Evolutionary conservation across 2,797 vertebrate species (phyloP).

Genomic region (Aeoliscus strigatus): DNA sequence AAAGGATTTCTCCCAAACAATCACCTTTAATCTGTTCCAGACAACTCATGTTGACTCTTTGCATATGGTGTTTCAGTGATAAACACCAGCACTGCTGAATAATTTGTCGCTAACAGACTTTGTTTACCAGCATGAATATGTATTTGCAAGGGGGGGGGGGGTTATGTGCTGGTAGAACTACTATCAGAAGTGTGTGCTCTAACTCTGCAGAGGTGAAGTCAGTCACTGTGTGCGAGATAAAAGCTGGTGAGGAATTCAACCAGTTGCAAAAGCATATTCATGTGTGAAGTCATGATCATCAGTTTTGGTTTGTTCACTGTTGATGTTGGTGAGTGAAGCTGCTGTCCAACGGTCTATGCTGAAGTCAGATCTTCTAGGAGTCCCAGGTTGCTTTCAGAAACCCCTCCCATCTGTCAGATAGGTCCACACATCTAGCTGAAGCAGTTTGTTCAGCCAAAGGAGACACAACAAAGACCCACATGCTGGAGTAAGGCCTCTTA

Average conservation of each 20-base stretch:
- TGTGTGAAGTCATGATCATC: slow-evolving; percentile 7
- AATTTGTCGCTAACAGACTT: slow-evolving; percentile 55
- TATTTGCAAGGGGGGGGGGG: slow-evolving; percentile 27
- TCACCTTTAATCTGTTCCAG: slow-evolving; percentile 28
- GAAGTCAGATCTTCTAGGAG: slow-evolving; percentile 15
- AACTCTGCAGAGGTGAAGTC: slow-evolving; percentile 10
- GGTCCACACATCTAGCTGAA: slow-evolving; percentile 20
- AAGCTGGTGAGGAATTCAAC: background rate
- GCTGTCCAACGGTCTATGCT: slow-evolving; percentile 11
- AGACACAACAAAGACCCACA: slow-evolving; percentile 25
- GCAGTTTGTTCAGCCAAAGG: slow-evolving; percentile 35
- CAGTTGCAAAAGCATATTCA: slow-evolving; percentile 4
- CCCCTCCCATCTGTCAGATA: slow-evolving; percentile 54
- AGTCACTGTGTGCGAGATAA: background rate
- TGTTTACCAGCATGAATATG: slow-evolving; percentile 45
- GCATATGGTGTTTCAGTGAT: slow-evolving; percentile 32
- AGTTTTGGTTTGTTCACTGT: slow-evolving; percentile 3
- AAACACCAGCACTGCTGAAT: slow-evolving; percentile 57
- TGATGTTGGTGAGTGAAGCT: background rate
- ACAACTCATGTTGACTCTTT: slow-evolving; percentile 45
- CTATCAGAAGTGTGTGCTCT: slow-evolving; percentile 24
- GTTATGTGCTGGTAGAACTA: slow-evolving; percentile 6
- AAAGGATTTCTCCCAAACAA: slow-evolving; percentile 46
- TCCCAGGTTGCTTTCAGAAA: slow-evolving; percentile 29
- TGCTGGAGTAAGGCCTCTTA: slow-evolving; percentile 56